Evolutionary conservation across 2,797 vertebrate genomes (phyloP), one percentile per base, ranked within the genome.

Genomic region (Sebastes trivittatus): DNA sequence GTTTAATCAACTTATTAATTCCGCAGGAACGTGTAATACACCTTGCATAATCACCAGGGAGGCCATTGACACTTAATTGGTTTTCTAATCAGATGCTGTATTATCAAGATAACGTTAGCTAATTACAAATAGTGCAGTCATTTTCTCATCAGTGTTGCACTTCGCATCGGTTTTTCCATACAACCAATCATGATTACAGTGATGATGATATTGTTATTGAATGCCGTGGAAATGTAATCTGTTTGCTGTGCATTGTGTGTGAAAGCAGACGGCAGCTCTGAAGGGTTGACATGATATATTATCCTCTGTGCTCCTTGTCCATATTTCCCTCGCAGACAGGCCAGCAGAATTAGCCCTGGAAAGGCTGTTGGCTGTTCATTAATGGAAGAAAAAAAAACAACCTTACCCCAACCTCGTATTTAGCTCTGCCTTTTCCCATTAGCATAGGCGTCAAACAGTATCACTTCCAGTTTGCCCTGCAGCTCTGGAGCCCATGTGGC

Each of bases 21-120:
- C 89, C 80, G 73, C 38, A 78, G 77, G 73, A 78, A 82, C 68
- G 60, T 82, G 62, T 72, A 79, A 80, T 68, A 69, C 79, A 83
- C 80, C 76, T 84, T 77, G 71, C 62, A 72, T 84, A 93, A 91
- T 92, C 88, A 80, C 70, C 32, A 42, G 84, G 84, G 82, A 90
- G 63, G 76, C 78, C 81, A 74, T 72, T 88, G 85, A 88, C 80
- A 82, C 83, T 70, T 90, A 91, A 92, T 89, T 88, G 89, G 76
- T 84, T 90, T 91, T 86, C 63, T 84, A 91, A 92, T 92, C 80
- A 86, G 81, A 89, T 82, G 80, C 64, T 59, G 78, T 77, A 74
- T 90, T 84, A 92, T 94, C 87, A 88, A 75, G 82, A 89, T 88
- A 89, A 84, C 61, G 75, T 83, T 75, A 85, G 81, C 92, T 93